Conservation (phyloP, 2,113 vertebrate genomes). For the Vulpes vulpes region DNA sequence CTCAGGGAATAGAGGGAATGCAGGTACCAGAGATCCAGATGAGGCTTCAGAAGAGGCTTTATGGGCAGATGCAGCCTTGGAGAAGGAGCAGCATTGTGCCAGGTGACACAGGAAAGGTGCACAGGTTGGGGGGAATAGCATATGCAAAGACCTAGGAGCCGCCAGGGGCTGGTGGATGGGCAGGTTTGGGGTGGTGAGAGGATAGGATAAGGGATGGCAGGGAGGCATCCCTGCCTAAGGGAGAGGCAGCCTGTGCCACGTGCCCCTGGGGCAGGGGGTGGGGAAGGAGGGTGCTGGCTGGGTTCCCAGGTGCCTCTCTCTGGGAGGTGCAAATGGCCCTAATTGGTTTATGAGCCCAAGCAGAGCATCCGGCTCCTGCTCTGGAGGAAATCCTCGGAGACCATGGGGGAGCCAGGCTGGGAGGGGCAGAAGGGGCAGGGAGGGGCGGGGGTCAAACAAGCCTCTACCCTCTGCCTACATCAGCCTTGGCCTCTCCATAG, state of each 20-base stretch:
- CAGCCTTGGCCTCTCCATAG: not conserved
- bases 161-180: not conserved
- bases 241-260: not conserved
- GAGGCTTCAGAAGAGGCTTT: not conserved
- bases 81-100: not conserved
- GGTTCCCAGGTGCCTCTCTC: not conserved
- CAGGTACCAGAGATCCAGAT: not conserved
- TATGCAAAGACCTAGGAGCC: not conserved
- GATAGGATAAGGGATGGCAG: no score
- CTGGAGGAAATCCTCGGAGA: not conserved
- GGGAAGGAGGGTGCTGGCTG: not conserved
- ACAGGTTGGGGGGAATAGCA: accelerated
- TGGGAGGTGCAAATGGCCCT: not conserved
- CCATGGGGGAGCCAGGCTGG: not conserved
- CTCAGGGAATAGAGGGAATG: no score
- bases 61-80: not conserved
- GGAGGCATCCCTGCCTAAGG: not conserved
- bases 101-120: not conserved
- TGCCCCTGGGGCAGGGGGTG: not conserved
- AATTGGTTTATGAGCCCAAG: not conserved
- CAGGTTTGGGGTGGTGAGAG: not conserved
- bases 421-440: not conserved
- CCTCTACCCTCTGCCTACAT: not conserved
- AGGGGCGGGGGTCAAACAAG: not conserved
- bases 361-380: not conserved